Evolutionary conservation across 92 coral and sea anemone genomes (phyloP), one percentile per base, ranked within the genome.

Genomic region (Montipora capitata): DNA sequence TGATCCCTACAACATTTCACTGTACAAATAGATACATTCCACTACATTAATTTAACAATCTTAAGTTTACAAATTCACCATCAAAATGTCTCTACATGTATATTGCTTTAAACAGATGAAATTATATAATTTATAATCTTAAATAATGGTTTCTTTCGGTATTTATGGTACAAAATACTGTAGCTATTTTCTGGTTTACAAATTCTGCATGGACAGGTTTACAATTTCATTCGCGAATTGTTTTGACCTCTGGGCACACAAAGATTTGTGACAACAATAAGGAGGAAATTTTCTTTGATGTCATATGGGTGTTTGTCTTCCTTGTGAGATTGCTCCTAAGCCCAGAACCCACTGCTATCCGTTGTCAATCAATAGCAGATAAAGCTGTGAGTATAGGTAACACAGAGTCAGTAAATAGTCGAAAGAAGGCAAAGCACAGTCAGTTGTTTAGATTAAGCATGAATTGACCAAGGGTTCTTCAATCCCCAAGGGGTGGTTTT

Each of bases 341-440:
- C 87, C 87, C 72, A 43, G 79, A 41, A 58, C 87, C 79, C 87
- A 83, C 87, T 83, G 80, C 79, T 83, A 82, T 82, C 87, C 87
- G 11, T 61, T 56, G 87, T 57, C 80, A 72, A 70, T 83, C 87
- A 83, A 72, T 83, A 83, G 87, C 80, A 72, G 87, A 83, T 54
- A 70, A 44, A 79, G 93, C 93, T 89, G 90, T 74, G 90, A 84
- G 75, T 77, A 83, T 45, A 90, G 93, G 93, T 81, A 90, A 90
- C 87, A 90, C 56, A 90, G 87, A 77, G 82, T 90, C 90, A 90
- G 93, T 90, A 85, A 14, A 74, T 0, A 38, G 68, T 85, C 69
- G 66, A 15, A 12, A 42, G 51, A 63, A 63, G 39, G 68, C 38
- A 7, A 63, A 16, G 68, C 61, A 45, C 13, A 54, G 61, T 54